A percentile compares a stretch with the other conserved stretches of the same genome.
Conservation (phyloP, 2,888 invertebrate species). For the Trachelus iudaicus region DNA sequence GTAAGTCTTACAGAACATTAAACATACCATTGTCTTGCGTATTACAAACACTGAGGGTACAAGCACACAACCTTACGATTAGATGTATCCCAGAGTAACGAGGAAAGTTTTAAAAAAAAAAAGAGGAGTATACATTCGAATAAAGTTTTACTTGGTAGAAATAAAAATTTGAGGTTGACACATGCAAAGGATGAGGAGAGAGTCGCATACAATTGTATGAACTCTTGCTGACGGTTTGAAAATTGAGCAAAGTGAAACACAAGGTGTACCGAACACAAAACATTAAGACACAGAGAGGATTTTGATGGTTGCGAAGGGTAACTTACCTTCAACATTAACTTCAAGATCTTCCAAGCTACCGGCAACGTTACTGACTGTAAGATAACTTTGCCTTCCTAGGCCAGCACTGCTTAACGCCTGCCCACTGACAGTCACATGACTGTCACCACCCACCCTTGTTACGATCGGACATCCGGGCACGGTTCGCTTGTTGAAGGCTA, state of each 20-base stretch:
- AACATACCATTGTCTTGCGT: neutral
- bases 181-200: slow-evolving; percentile 1
- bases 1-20: neutral
- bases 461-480: slow-evolving; percentile 92
- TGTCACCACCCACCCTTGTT: slow-evolving; percentile 78
- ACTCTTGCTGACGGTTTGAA: neutral
- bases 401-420: slow-evolving; percentile 68
- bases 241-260: slow-evolving; percentile 21
- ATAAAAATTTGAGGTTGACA: slow-evolving; percentile 18
- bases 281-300: neutral
- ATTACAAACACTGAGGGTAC: neutral
- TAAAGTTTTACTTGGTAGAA: neutral
- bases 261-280: neutral
- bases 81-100: neutral
- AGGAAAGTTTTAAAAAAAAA: neutral
- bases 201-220: slow-evolving; percentile 4
- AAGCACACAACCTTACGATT: neutral
- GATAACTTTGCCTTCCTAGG: slow-evolving; percentile 62
- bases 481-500: slow-evolving; percentile 94
- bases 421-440: slow-evolving; percentile 72
- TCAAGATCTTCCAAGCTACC: slow-evolving; percentile 93
- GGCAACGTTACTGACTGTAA: slow-evolving; percentile 74
- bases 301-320: neutral
- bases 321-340: slow-evolving; percentile 95
- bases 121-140: neutral